A percentile compares a stretch with the other conserved stretches of the same genome.
Evolutionary conservation across 2,888 invertebrate genomes (phyloP).

Genomic region (Sialis lutaria): DNA sequence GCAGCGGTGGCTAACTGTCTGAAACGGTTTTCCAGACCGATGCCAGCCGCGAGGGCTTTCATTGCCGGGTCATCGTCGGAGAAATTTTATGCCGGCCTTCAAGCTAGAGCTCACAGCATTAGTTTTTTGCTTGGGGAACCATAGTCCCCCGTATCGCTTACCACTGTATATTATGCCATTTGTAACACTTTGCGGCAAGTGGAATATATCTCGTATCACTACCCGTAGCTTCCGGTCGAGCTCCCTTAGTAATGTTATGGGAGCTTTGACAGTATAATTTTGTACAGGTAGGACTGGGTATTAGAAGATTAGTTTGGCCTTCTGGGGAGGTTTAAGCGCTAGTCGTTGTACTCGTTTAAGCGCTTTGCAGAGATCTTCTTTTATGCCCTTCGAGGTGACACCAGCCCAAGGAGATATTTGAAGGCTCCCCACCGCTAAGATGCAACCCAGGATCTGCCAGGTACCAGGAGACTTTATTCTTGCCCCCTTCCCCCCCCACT

Average conservation of each 20-base stretch:
- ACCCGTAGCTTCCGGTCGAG: no score
- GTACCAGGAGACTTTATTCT: slow-evolving; percentile 14
- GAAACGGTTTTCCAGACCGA: slow-evolving; percentile 13
- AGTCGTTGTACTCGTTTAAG: slow-evolving; percentile 13
- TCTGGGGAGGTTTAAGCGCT: slow-evolving; percentile 21
- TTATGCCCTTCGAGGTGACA: no score
- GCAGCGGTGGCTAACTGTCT: slow-evolving; percentile 9
- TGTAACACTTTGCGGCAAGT: slow-evolving; percentile 14
- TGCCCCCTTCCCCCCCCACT: neutral
- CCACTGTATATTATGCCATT: slow-evolving; percentile 14
- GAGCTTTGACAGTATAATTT: slow-evolving; percentile 2
- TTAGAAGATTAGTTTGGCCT: slow-evolving; percentile 17
- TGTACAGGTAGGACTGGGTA: slow-evolving; percentile 21
- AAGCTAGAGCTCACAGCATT: slow-evolving; percentile 9
- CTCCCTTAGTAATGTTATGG: no score
- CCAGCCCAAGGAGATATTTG: no score
- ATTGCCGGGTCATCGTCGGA: slow-evolving; percentile 11
- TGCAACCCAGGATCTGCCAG: slow-evolving; percentile 13
- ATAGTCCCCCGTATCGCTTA: slow-evolving; percentile 17
- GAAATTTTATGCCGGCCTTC: slow-evolving; percentile 8
- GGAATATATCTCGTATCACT: slow-evolving; percentile 10
- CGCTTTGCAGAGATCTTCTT: no score
- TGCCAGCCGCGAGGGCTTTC: slow-evolving; percentile 12
- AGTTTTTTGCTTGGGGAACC: slow-evolving; percentile 15
- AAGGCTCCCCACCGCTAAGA: no score